Conservation (phyloP, 2,113 vertebrate species). For the Cololabis saira region DNA sequence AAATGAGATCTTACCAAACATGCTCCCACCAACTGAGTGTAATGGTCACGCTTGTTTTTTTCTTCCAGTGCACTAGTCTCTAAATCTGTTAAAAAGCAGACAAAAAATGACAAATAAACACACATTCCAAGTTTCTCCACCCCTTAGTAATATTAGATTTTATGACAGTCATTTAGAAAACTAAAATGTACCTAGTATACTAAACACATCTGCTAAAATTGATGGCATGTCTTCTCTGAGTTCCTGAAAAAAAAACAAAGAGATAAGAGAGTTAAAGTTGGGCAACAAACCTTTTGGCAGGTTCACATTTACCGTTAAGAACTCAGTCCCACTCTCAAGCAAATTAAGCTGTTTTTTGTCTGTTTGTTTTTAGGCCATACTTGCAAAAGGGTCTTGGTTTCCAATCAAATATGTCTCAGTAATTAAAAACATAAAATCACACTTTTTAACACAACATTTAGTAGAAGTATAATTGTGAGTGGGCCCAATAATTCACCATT, state of each 20-base stretch:
- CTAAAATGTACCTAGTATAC: slow-evolving; percentile 88
- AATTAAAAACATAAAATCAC: no score
- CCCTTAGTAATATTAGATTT: background rate
- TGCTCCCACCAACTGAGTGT: slow-evolving; percentile 93
- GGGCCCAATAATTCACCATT: no score
- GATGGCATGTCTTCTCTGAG: slow-evolving; percentile 95
- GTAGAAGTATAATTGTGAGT: no score
- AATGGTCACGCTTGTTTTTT: slow-evolving; percentile 96
- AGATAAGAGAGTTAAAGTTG: background rate
- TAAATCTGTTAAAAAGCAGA: slow-evolving; percentile 84
- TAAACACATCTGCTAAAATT: slow-evolving; percentile 98
- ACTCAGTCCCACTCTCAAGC: background rate
- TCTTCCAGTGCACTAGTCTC: slow-evolving; percentile 97
- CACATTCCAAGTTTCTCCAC: background rate
- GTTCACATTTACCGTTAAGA: no score
- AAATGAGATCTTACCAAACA: slow-evolving; percentile 90
- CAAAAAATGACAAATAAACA: background rate
- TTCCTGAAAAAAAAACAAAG: slow-evolving; percentile 81
- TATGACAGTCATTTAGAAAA: background rate
- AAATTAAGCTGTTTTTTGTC: background rate
- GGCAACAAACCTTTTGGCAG: background rate
- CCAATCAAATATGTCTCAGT: no score
- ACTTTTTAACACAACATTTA: no score
- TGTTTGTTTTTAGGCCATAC: background rate
- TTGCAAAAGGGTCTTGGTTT: background rate